These are phyloP conservation scores for Xiphydria camelus DNA, from an alignment of 2,888 invertebrate genomes.

Conservation along the genomic window DNA sequence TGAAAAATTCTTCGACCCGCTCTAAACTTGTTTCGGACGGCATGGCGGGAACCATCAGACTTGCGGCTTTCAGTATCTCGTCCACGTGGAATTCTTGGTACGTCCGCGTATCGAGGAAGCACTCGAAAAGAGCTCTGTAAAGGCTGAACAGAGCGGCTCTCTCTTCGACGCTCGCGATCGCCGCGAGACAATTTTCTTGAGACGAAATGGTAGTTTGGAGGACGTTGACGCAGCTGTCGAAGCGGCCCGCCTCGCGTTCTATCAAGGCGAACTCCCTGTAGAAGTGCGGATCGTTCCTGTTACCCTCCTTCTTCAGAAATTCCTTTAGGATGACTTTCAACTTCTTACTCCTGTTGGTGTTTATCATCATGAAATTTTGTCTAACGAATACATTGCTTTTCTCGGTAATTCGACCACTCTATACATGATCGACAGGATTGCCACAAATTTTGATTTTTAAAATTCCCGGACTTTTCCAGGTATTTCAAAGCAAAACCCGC, in stretches of 20 bases:
- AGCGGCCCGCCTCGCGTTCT: conserved; percentile 62
- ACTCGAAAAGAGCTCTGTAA: conserved; percentile 55
- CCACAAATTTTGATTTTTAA: conserved; percentile 1
- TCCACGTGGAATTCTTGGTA: conserved; percentile 27
- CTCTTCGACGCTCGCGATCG: conserved; percentile 37
- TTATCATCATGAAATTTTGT: not conserved
- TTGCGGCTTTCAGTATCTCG: conserved; percentile 32
- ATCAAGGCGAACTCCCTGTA: conserved; percentile 68
- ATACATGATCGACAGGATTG: conserved; percentile 4
- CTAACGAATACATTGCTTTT: too few species aligned
- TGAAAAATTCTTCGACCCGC: conserved; percentile 35
- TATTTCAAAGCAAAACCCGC: too few species aligned
- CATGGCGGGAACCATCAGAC: conserved; percentile 28
- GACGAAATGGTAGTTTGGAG: conserved; percentile 60
- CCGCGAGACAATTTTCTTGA: conserved; percentile 35
- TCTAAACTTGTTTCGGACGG: conserved; percentile 23
- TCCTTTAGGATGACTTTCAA: conserved; percentile 62
- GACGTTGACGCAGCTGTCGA: conserved; percentile 59
- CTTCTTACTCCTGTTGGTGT: conserved; percentile 53
- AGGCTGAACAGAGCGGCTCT: conserved; percentile 54
- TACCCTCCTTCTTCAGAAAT: conserved; percentile 61
- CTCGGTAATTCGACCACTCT: too few species aligned
- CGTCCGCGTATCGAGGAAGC: conserved; percentile 32
- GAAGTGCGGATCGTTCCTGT: conserved; percentile 63
- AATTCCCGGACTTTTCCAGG: too few species aligned